Percentiles rank a stretch among this genome's conserved stretches.
These are phyloP conservation scores for Myrmophylax atrothorax DNA, from an alignment of 2,113 vertebrate species.

Conservation along the genomic window DNA sequence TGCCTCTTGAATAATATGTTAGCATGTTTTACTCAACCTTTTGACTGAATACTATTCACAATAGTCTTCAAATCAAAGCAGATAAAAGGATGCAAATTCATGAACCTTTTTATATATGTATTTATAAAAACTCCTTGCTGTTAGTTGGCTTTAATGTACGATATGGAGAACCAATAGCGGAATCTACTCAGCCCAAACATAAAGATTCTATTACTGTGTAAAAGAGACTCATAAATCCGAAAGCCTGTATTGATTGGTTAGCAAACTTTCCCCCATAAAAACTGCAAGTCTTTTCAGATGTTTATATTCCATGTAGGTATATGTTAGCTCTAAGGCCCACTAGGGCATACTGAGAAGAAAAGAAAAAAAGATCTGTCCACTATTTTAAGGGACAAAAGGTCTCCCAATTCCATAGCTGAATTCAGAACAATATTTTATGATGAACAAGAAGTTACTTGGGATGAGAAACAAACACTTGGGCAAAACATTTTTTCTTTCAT, in stretches of 20 bases:
- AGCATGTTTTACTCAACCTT: background rate
- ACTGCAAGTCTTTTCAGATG: background rate
- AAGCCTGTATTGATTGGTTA: background rate
- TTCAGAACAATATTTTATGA: background rate
- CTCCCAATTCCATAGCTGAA: background rate
- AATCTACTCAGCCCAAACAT: background rate
- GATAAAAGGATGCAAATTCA: background rate
- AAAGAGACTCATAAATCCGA: background rate
- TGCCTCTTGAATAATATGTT: background rate
- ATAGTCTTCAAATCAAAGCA: background rate
- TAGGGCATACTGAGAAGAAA: background rate
- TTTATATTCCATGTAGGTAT: background rate
- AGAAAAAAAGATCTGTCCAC: background rate
- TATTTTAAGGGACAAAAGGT: background rate
- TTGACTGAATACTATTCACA: background rate
- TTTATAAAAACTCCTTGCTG: background rate
- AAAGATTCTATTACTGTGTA: background rate
- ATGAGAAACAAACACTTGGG: background rate
- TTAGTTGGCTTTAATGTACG: accelerated
- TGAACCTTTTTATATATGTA: background rate
- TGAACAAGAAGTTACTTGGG: background rate
- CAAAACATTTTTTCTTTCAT: background rate
- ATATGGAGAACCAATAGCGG: background rate
- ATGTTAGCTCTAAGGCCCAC: background rate
- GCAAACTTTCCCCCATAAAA: background rate